Conservation (phyloP, 1,140 invertebrate species). For the Neodiprion virginianus region DNA sequence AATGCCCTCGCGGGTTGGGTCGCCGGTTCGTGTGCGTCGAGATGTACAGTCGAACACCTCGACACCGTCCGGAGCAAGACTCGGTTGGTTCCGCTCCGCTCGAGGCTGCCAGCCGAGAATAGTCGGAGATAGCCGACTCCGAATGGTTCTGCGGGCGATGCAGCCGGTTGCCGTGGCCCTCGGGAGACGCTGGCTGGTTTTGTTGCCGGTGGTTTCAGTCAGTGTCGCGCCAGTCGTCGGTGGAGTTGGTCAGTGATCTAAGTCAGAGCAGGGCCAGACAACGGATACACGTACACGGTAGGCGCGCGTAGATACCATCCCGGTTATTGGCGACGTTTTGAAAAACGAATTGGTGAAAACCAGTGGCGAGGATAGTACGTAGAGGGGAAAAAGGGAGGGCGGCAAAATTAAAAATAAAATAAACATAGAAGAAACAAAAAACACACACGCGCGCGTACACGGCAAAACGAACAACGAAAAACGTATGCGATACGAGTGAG, state of each 20-base stretch:
- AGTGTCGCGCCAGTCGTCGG: conserved; percentile 50
- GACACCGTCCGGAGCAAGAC: no score
- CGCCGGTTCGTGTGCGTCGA: background rate
- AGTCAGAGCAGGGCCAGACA: conserved; percentile 44
- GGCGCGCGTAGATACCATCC: no score
- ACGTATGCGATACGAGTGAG: no score
- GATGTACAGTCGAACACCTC: no score
- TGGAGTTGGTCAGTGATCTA: conserved; percentile 48
- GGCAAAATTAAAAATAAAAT: no score
- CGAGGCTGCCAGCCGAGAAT: conserved; percentile 31
- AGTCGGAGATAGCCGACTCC: conserved; percentile 28
- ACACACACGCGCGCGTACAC: no score
- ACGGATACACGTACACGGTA: background rate
- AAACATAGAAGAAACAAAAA: no score
- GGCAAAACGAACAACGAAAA: no score
- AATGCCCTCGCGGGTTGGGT: background rate
- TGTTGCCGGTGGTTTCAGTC: conserved; percentile 25
- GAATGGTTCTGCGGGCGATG: background rate
- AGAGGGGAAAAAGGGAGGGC: no score
- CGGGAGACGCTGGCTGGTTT: conserved; percentile 28
- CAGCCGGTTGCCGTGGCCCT: conserved; percentile 31
- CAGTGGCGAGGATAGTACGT: no score
- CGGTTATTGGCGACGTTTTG: no score
- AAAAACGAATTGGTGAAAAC: no score
- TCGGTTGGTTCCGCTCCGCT: background rate